These are phyloP conservation scores for Blennius ocellaris DNA, from an alignment of 2,113 vertebrate species.

Conservation along the genomic window DNA sequence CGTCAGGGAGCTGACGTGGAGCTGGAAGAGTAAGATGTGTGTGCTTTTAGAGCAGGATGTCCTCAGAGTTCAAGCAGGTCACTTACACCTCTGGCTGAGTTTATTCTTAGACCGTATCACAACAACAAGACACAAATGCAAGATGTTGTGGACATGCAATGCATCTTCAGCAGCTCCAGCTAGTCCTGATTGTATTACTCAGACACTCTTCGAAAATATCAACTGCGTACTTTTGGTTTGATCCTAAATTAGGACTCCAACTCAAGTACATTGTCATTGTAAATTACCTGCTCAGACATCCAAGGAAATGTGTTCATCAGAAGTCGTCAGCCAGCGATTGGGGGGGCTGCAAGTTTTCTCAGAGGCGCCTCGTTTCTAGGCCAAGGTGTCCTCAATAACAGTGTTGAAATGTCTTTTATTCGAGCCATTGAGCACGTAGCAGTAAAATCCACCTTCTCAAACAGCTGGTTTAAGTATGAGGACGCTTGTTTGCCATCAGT, in stretches of 20 bases:
- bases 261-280: too few relatives aligned
- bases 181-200: too few relatives aligned
- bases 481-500: too few relatives aligned
- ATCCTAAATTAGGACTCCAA: too few relatives aligned
- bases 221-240: too few relatives aligned
- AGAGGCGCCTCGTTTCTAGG: neutral
- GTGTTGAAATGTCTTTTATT: neutral
- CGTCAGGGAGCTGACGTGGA: neutral
- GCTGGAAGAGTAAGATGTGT: neutral
- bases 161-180: neutral
- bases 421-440: neutral
- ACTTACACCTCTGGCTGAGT: conserved; percentile 25
- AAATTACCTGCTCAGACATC: neutral
- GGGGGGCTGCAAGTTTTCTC: neutral
- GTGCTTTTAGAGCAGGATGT: conserved; percentile 33
- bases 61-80: conserved; percentile 28
- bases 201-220: too few relatives aligned
- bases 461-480: too few relatives aligned
- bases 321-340: neutral
- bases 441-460: too few relatives aligned
- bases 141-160: neutral
- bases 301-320: neutral
- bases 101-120: conserved; percentile 31
- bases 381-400: neutral
- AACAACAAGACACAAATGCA: neutral